phyloP scores from a whole-genome alignment of 2,797 vertebrate genomes.

The Peromyscus melanophrys region DNA sequence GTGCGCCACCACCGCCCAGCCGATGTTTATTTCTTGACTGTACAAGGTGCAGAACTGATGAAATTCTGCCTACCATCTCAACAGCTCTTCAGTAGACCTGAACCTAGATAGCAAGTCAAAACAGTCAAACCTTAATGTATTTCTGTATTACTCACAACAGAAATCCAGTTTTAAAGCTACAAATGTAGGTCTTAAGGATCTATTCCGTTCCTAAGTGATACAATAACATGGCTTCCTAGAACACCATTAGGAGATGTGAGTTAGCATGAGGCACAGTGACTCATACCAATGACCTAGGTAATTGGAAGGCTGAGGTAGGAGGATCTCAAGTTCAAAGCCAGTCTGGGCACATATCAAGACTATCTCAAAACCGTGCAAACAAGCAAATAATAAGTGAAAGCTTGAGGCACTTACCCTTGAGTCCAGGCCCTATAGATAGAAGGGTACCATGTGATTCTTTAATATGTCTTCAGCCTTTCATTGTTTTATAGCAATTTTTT shows the following conservation, averaged over 20 bases:
- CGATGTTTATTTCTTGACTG: neutral
- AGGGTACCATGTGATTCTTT: neutral
- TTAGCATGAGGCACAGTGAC: neutral
- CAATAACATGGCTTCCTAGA: neutral
- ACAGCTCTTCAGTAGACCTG: neutral
- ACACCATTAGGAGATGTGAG: too few species aligned
- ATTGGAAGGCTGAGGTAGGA: neutral
- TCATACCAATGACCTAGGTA: neutral
- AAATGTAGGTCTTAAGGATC: neutral
- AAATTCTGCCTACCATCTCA: neutral
- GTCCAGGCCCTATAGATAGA: neutral
- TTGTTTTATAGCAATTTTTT: neutral
- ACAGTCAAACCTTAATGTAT: neutral
- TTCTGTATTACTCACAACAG: neutral
- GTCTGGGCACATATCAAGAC: neutral
- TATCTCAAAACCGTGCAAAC: neutral
- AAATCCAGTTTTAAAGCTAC: neutral
- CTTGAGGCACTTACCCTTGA: fast-evolving
- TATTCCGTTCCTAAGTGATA: neutral
- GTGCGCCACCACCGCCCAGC: too few species aligned
- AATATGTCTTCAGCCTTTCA: neutral
- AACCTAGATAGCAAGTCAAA: neutral
- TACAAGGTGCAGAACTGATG: neutral
- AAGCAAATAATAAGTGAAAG: neutral
- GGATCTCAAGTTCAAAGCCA: neutral